A percentile compares a stretch with the other conserved stretches of the same genome.
These are phyloP conservation scores for Myiothlypis coronata DNA, from an alignment of 2,797 vertebrate genomes.

Conservation along the genomic window DNA sequence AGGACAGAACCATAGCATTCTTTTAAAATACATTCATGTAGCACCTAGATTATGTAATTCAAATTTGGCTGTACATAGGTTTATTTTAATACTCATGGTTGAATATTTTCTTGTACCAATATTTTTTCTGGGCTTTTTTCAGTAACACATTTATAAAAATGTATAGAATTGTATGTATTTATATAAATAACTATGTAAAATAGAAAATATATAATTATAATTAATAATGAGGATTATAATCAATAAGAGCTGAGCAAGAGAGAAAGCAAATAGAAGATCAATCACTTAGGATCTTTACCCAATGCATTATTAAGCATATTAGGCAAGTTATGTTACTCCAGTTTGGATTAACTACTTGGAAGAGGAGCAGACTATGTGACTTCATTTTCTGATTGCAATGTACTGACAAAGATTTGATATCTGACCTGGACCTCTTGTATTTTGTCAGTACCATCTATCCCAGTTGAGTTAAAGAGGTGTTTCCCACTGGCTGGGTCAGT, in stretches of 20 bases:
- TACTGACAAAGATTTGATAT: neutral
- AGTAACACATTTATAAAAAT: neutral
- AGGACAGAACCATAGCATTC: neutral
- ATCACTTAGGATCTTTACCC: neutral
- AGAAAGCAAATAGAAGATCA: neutral
- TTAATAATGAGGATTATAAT: neutral
- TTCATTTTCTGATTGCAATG: neutral
- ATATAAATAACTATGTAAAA: neutral
- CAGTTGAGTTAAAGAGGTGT: conserved; percentile 22
- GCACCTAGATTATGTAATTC: neutral
- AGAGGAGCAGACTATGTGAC: neutral
- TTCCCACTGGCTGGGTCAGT: conserved; percentile 39
- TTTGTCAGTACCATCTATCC: conserved; percentile 8
- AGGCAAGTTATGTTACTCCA: neutral
- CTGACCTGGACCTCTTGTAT: conserved; percentile 32
- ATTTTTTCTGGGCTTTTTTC: neutral
- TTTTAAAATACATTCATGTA: neutral
- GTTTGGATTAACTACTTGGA: neutral
- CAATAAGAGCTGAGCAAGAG: neutral
- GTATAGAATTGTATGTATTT: neutral
- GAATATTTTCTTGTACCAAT: neutral
- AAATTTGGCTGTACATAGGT: neutral
- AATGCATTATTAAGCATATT: neutral
- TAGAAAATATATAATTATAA: neutral
- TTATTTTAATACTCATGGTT: neutral